A percentile compares a stretch with the other conserved stretches of the same genome.
Conservation (phyloP, 2,888 invertebrate genomes). For the Cyrtodaria siliqua region DNA sequence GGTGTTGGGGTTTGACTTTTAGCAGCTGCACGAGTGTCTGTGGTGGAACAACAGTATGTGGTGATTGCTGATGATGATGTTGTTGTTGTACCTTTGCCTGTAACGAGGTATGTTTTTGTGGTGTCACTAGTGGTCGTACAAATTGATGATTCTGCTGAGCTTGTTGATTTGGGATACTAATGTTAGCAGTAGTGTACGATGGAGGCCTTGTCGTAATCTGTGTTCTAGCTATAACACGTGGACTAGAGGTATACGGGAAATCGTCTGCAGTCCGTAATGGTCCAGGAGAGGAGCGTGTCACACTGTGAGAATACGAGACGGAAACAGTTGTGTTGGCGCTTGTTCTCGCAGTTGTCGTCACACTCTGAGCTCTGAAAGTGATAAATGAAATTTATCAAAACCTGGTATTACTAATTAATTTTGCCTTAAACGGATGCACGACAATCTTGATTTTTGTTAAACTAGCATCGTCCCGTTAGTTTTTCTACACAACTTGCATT, state of each 20-base stretch:
- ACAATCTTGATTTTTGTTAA: too few relatives aligned
- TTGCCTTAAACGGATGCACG: too few relatives aligned
- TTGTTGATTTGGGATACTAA: not conserved
- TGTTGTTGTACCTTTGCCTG: not conserved
- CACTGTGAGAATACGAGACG: constrained; percentile 8
- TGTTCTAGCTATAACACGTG: not conserved
- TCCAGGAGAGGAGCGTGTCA: constrained; percentile 34
- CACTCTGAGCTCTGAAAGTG: constrained; percentile 50
- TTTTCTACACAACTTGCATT: too few relatives aligned
- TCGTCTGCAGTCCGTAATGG: constrained; percentile 15
- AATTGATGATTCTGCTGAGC: not conserved
- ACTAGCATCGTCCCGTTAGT: too few relatives aligned
- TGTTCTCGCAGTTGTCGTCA: constrained; percentile 25
- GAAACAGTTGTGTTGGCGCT: constrained; percentile 17
- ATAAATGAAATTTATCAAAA: too few relatives aligned
- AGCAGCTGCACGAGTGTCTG: not conserved
- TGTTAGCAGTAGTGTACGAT: not conserved
- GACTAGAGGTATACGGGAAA: not conserved
- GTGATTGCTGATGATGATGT: not conserved
- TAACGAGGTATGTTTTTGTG: not conserved
- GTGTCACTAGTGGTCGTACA: not conserved
- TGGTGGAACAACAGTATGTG: too few relatives aligned
- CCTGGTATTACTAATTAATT: too few relatives aligned
- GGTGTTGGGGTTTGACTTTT: not conserved
- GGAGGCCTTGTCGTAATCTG: constrained; percentile 8